Base-by-base conservation (phyloP, 2,797 vertebrate genomes). In the Acanthurus leucopareius region DNA sequence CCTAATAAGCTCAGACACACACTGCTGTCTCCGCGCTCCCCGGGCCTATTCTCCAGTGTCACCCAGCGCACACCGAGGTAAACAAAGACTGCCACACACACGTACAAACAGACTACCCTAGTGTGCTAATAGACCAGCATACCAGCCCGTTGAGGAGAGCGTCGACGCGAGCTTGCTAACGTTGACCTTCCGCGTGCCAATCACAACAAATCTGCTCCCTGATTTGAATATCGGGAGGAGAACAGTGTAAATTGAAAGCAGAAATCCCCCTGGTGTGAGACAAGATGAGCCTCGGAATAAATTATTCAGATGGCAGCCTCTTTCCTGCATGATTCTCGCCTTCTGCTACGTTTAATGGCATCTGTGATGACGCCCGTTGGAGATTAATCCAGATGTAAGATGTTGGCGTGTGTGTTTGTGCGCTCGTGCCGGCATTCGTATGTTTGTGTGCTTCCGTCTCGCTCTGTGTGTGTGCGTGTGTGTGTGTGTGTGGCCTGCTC, bases 331-430 rank as follows among this genome's bases (percentile, higher is more conserved):
- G 87, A 91, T 91, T 94, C 93, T 94, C 90, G 88, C 92, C 90
- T 93, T 93, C 91, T 92, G 91, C 92, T 92, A 91, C 79, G 65
- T 94, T 93, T 95, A 94, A 95, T 94, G 91, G 91, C 92, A 93
- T 95, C 94, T 94, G 92, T 91, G 91, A 94, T 90, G 93, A 86
- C 87, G 89, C 86, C 93, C 93, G 90, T 91, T 84, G 88, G 93
- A 94, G 94, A 94, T 94, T 91, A 95, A 94, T 95, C 93, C 94
- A 92, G 93, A 92, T 94, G 94, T 91, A 92, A 92, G 89, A 90
- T 63, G 76, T 76, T 80, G 80, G 66, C 57, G 65, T 60, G 83
- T 77, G 62, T 61, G 71, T 73, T 64, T 58, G 75, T 61, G n/a
- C 42, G 17, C n/a, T 60, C 32, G 58, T 28, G 67, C 51, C 56